Percentiles rank a stretch among this genome's conserved stretches.
phyloP scores from a whole-genome alignment of 1,140 invertebrate genomes.

The Drosophila bocqueti region DNA sequence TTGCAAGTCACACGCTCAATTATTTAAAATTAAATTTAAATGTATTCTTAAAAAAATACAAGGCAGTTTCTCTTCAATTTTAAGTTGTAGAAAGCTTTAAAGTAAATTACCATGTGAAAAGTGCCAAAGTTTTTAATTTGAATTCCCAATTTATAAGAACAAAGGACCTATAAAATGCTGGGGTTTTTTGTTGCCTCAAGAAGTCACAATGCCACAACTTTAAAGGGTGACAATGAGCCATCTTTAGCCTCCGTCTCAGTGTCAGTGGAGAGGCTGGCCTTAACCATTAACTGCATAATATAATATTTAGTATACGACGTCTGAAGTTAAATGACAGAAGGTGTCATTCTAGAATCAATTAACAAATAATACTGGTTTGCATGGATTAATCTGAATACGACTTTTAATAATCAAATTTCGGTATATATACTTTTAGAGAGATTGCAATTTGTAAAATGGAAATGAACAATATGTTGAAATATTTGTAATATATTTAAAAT shows the following conservation, averaged over 20 bases:
- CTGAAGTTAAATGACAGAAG: neutral
- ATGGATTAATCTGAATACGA: neutral
- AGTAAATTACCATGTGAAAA: too few relatives aligned
- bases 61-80: too few relatives aligned
- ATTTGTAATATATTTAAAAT: neutral
- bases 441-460: neutral
- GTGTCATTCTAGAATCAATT: neutral
- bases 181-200: neutral
- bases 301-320: neutral
- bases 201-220: neutral
- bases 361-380: neutral
- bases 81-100: too few relatives aligned
- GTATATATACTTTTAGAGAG: neutral
- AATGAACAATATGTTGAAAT: neutral
- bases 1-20: too few relatives aligned
- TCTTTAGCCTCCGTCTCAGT: neutral
- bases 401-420: neutral
- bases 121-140: too few relatives aligned
- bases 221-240: neutral
- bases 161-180: too few relatives aligned
- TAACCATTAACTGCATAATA: conserved; percentile 1
- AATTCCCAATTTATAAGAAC: too few relatives aligned
- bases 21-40: too few relatives aligned
- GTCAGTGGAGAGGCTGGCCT: neutral
- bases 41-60: too few relatives aligned